Evolutionary conservation across 2,888 invertebrate genomes (phyloP).

Genomic region (Pristionchus mayeri): DNA sequence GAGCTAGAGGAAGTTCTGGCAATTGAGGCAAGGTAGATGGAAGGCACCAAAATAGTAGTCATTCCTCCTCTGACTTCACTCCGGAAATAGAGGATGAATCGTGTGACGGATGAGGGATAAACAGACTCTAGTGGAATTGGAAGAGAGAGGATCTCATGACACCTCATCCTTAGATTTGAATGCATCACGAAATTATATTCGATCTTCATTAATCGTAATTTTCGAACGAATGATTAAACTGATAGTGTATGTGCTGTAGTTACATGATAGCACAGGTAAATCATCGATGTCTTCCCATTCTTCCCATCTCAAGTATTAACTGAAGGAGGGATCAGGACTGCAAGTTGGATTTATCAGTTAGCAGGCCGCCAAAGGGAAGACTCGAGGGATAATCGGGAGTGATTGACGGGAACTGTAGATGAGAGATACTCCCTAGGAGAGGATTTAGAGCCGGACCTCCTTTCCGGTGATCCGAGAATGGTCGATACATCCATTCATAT

Average conservation of each 20-base stretch:
- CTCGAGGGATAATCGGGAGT: constrained; percentile 13
- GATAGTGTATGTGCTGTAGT: too few species aligned
- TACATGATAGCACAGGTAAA: too few species aligned
- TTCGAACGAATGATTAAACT: too few species aligned
- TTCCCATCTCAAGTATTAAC: not conserved
- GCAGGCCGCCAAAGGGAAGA: constrained; percentile 33
- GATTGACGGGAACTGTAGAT: constrained; percentile 5
- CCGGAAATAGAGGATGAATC: constrained; percentile 27
- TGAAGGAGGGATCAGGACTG: not conserved
- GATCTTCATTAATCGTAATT: too few species aligned
- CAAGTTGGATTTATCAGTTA: too few species aligned
- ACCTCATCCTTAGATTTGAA: too few species aligned
- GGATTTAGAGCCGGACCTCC: not conserved
- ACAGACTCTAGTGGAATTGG: too few species aligned
- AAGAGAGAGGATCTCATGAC: too few species aligned
- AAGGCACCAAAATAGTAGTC: not conserved
- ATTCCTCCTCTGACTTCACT: not conserved
- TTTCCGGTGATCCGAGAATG: not conserved
- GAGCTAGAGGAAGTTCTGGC: not conserved
- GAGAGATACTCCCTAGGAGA: not conserved
- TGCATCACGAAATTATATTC: too few species aligned
- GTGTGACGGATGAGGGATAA: not conserved
- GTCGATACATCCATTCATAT: not conserved
- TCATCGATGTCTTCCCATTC: not conserved
- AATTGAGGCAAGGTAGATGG: not conserved